These are phyloP conservation scores for Papilio glaucus DNA, from an alignment of 1,140 invertebrate species.

Conservation along the genomic window DNA sequence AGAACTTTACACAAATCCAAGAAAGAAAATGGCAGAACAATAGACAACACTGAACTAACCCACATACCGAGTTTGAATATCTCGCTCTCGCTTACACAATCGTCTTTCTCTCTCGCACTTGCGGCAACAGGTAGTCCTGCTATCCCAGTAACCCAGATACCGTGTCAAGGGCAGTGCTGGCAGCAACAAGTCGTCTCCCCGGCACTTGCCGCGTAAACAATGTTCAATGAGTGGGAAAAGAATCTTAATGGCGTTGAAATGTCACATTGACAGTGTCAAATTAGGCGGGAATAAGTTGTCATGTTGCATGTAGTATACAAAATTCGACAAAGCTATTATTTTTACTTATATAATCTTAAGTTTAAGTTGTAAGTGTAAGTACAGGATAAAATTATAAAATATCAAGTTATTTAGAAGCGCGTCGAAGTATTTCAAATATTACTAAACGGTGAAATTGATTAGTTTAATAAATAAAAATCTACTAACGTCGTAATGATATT, in stretches of 20 bases:
- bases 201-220: slow-evolving; percentile 20
- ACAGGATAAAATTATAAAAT: too few species aligned
- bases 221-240: slow-evolving; percentile 14
- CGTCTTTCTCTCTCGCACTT: slow-evolving; percentile 20
- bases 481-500: too few species aligned
- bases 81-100: slow-evolving; percentile 10
- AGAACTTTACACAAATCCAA: not conserved
- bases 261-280: slow-evolving; percentile 10
- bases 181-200: slow-evolving; percentile 48
- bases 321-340: too few species aligned
- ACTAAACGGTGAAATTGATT: too few species aligned
- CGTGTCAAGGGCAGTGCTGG: slow-evolving; percentile 48
- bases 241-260: not conserved
- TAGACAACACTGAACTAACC: not conserved
- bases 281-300: slow-evolving; percentile 8
- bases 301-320: too few species aligned
- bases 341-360: too few species aligned
- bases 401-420: too few species aligned
- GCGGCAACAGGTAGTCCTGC: slow-evolving; percentile 48
- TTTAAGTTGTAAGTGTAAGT: too few species aligned
- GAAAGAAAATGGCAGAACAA: not conserved
- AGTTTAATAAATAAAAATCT: too few species aligned
- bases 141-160: slow-evolving; percentile 48
- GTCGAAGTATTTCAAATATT: too few species aligned
- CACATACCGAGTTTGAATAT: not conserved